Evolutionary conservation across 2,888 invertebrate species (phyloP), one percentile per base, ranked within the genome.

Genomic region (Napeogenes sylphis): DNA sequence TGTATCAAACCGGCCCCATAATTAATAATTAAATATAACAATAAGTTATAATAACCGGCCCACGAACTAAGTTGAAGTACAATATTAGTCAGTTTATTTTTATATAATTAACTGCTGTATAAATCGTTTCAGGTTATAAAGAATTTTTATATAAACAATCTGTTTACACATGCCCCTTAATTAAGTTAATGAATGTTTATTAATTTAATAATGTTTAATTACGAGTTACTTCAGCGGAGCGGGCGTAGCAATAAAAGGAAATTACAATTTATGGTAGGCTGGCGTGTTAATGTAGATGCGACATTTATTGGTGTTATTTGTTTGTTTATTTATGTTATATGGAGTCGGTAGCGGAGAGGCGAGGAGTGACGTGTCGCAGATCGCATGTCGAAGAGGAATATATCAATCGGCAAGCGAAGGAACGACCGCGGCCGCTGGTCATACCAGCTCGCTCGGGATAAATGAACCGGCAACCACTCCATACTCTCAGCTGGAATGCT

Each of bases 351-450:
- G 71, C 70, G 58, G 69, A 62, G 73, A 72, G 74, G 73, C 69
- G 73, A 73, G 70, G 79, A 81, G 80, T 86, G 86, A 88, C 85
- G 84, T 86, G 89, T 89, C 88, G 80, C 82, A 76, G 87, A 86
- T 90, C 82, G 90, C 90, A 90, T 90, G 90, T 87, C 84, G 77
- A 74, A 78, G 72, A 78, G 75, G 83, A 84, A 87, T 90, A 87
- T 89, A 90, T 90, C 88, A 90, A 87, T 86, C 83, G 82, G 71
- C 59, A 70, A 68, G 73, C 77, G 80, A 85, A 85, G 87, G 86
- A 87, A 87, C 87, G 86, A 83, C 79, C 78, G 82, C 68, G 61
- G 60, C 56, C 64, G 73, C 73, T 73, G 73, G 78, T 71, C 71
- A 63, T 75, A 76, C 79, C 79, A 77, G 79, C 79, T 76, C 69